Conservation (phyloP, 2,797 vertebrate genomes). For the Crax fasciolata region DNA sequence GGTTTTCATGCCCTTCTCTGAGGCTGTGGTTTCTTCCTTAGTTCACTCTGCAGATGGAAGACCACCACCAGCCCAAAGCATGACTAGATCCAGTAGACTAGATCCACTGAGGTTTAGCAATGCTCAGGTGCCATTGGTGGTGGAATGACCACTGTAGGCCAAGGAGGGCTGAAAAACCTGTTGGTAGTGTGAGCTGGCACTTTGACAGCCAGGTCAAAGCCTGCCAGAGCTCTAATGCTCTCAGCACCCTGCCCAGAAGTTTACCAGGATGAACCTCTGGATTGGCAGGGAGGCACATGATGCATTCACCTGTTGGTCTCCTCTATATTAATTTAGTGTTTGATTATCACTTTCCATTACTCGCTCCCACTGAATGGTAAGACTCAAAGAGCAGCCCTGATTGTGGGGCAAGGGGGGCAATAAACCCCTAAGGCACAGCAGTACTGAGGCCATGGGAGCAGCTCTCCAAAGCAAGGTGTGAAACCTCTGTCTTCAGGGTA, state of each 20-base stretch:
- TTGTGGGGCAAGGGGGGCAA: background rate
- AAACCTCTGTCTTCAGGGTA: background rate
- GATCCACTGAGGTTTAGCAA: background rate
- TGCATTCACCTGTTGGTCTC: background rate
- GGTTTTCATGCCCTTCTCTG: background rate
- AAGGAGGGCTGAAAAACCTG: background rate
- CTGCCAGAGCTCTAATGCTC: background rate
- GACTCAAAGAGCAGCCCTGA: background rate
- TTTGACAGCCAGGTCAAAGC: background rate
- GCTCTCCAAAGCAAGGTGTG: background rate
- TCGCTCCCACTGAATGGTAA: background rate
- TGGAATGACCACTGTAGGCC: background rate
- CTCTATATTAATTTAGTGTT: background rate
- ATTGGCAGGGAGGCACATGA: background rate
- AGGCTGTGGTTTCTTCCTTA: accelerated
- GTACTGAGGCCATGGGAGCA: background rate
- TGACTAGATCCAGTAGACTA: background rate
- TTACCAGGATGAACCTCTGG: background rate
- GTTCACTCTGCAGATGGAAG: background rate
- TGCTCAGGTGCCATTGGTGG: background rate
- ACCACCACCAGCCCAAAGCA: background rate
- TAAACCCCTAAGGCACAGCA: background rate
- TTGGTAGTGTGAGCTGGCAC: too few species aligned
- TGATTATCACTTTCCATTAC: background rate
- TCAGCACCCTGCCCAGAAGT: background rate